Evolutionary conservation across 2,113 vertebrate genomes (phyloP), one percentile per base, ranked within the genome.

Genomic region (Planiliza haematocheilus): DNA sequence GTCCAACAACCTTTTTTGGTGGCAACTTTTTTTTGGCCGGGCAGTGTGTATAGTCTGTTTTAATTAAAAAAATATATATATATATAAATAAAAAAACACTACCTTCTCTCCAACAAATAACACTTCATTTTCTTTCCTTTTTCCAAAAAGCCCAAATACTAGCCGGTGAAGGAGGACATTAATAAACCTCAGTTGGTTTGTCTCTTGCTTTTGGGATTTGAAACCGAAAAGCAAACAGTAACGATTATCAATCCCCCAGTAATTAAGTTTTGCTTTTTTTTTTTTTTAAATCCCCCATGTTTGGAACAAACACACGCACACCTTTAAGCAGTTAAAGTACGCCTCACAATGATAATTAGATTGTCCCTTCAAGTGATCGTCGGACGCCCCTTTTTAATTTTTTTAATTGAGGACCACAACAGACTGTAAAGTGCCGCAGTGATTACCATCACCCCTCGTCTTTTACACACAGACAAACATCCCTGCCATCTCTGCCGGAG

Each of bases 381-480:
- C 70, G 52, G 59, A 79, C 36, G 46, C 64, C 37, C 39, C 53
- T 79, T 30, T n/a, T 79, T 78, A 63, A 81, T 82, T 81, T 82
- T 75, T 78, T 45, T n/a, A 85, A 83, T 62, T 68, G 50, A 70
- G 17, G 60, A 58, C 71, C 74, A 77, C 79, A 64, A 77, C 82
- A 73, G 68, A 53, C 62, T 69, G 51, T 67, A 24, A 63, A 77
- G 50, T 83, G 49, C 45, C 1, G 60, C 78, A 79, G 79, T 81
- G 74, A 86, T 82, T 85, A 81, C 70, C 70, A 74, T 63, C 56
- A 63, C 24, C 18, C 14, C 50, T 69, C 45, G 49, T 77, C 57
- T 70, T n/a, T 38, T 24, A 56, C 21, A 17, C 45, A 42, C 75
- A 70, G 10, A 62, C 48, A 51, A 14, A 74, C 45, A 75, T 70